Conservation (phyloP, 2,113 vertebrate genomes). For the Athene cunicularia region DNA sequence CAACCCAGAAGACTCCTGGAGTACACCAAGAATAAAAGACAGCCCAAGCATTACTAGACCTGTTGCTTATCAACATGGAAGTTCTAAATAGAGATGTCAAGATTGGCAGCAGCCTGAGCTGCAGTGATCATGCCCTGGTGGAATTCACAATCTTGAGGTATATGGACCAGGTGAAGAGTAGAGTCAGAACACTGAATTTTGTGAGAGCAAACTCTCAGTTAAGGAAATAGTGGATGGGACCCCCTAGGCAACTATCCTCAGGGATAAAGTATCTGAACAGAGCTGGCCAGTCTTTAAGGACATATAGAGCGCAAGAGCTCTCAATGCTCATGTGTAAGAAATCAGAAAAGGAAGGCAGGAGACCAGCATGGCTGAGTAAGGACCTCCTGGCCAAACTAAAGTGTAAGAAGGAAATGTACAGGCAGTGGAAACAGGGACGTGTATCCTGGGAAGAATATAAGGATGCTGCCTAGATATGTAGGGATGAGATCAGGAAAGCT, state of each 20-base stretch:
- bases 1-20: not conserved
- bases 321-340: not conserved
- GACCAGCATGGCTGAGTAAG: not conserved
- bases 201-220: not conserved
- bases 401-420: not conserved
- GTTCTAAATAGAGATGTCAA: not conserved
- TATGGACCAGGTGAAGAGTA: not conserved
- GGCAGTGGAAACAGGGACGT: not conserved
- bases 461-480: not conserved
- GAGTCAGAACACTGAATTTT: not conserved
- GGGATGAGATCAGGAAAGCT: not conserved
- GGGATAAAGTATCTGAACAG: not conserved
- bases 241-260: not conserved
- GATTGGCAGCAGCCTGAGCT: not conserved
- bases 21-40: not conserved
- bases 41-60: not conserved
- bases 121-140: not conserved
- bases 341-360: not conserved
- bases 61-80: not conserved
- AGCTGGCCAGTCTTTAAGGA: not conserved
- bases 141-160: not conserved
- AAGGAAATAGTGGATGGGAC: not conserved
- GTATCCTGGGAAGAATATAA: not conserved
- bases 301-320: not conserved
- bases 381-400: not conserved